Percentiles rank a stretch among this genome's conserved stretches.
phyloP scores from a whole-genome alignment of 2,888 invertebrate genomes.

The Polia nebulosa region DNA sequence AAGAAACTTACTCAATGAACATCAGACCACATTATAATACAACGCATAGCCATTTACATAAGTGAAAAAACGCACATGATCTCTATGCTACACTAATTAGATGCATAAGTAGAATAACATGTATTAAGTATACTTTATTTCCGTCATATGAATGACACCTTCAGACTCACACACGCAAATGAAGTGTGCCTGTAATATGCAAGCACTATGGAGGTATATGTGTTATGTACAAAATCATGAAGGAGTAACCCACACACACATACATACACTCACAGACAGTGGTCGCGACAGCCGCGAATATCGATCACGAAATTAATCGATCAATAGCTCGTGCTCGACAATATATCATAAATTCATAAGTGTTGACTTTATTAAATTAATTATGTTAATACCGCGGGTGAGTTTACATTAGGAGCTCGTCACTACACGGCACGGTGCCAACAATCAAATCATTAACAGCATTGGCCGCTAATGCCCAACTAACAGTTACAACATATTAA shows the following conservation, averaged over 20 bases:
- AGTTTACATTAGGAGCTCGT: conserved; percentile 45
- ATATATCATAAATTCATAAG: conserved; percentile 48
- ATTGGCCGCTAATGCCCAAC: conserved; percentile 40
- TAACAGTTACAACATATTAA: conserved; percentile 47
- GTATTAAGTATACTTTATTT: conserved; percentile 32
- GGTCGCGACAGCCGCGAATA: conserved; percentile 40
- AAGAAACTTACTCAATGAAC: not conserved
- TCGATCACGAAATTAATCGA: conserved; percentile 53
- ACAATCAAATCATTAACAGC: conserved; percentile 51
- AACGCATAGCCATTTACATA: conserved; percentile 22
- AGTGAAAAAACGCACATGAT: conserved; percentile 34
- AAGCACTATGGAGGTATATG: conserved; percentile 7
- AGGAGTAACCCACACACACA: conserved; percentile 10
- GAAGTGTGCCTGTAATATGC: not conserved
- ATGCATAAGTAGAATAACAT: conserved; percentile 19
- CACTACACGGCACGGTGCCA: no score
- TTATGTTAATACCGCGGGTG: conserved; percentile 52
- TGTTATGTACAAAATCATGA: conserved; percentile 7
- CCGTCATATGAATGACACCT: conserved; percentile 42
- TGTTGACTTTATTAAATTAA: conserved; percentile 56
- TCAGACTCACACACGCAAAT: conserved; percentile 8
- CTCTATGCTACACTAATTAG: conserved; percentile 21
- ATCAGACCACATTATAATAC: not conserved
- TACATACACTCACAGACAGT: not conserved
- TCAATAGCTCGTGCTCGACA: conserved; percentile 32